Conservation (phyloP, 2,888 invertebrate genomes). For the Herminia tarsipennalis region DNA sequence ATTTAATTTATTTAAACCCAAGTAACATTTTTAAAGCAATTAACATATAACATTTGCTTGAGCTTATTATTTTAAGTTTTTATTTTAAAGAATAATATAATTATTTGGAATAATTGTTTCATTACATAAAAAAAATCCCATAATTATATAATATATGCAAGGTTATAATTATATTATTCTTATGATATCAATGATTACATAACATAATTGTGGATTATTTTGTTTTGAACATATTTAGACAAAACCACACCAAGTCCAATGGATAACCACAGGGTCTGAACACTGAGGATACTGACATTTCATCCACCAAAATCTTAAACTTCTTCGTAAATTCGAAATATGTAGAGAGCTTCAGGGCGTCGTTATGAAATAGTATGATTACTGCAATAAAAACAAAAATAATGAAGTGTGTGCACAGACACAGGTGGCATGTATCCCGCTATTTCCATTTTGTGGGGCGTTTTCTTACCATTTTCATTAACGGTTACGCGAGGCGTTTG, state of each 20-base stretch:
- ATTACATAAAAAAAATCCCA: background rate
- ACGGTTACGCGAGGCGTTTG: too few relatives aligned
- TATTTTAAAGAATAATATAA: background rate
- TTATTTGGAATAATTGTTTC: background rate
- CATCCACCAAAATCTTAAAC: constrained; percentile 51
- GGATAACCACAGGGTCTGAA: constrained; percentile 59
- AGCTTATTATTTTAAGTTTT: background rate
- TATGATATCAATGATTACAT: too few relatives aligned
- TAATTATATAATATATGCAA: background rate
- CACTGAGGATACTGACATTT: constrained; percentile 41
- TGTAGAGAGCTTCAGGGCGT: constrained; percentile 48
- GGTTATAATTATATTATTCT: too few relatives aligned
- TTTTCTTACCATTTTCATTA: too few relatives aligned
- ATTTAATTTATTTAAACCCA: constrained; percentile 17
- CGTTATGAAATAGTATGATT: constrained; percentile 46
- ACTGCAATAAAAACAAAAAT: constrained; percentile 44
- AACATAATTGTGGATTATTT: too few relatives aligned
- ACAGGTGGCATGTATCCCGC: too few relatives aligned
- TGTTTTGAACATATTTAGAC: background rate
- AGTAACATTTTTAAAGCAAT: background rate
- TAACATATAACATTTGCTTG: too few relatives aligned
- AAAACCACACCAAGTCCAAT: constrained; percentile 45
- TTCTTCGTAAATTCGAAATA: constrained; percentile 46
- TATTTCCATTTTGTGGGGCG: too few relatives aligned
- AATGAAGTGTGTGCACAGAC: too few relatives aligned